Percentiles rank a stretch among this genome's conserved stretches.
Evolutionary conservation across 92 coral and sea anemone genomes (phyloP).

Genomic region (Epizoanthus stellaris): DNA sequence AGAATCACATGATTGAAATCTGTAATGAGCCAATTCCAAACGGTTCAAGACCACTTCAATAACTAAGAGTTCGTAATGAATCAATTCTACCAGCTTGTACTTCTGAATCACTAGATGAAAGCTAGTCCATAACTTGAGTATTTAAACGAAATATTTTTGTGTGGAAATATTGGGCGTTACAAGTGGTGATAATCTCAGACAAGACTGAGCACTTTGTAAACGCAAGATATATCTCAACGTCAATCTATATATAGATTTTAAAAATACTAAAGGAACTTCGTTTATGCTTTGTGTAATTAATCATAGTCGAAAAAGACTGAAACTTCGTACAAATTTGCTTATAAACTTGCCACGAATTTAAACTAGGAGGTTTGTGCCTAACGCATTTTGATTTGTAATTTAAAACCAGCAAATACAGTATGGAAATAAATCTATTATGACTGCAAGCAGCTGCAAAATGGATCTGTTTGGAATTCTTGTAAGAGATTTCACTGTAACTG

Average conservation of each 20-base stretch:
- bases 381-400: slow-evolving; percentile 9
- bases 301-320: no score
- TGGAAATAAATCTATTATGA: neutral
- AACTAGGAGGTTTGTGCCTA: no score
- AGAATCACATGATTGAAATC: no score
- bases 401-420: neutral
- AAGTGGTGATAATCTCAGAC: no score
- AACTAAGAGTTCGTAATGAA: no score
- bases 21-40: no score
- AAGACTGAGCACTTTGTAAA: neutral
- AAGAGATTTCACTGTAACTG: slow-evolving; percentile 7
- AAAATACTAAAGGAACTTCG: slow-evolving; percentile 16
- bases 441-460: slow-evolving; percentile 23
- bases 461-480: slow-evolving; percentile 19
- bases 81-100: no score
- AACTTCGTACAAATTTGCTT: neutral
- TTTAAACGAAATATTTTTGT: no score
- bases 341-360: neutral
- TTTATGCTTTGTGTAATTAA: neutral
- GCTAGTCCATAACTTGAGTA: no score
- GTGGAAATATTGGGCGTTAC: no score
- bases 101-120: no score
- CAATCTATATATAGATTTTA: neutral
- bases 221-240: neutral
- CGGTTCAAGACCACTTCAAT: no score